Base-by-base conservation (phyloP, 2,888 invertebrate genomes). In the Craniophora ligustri region DNA sequence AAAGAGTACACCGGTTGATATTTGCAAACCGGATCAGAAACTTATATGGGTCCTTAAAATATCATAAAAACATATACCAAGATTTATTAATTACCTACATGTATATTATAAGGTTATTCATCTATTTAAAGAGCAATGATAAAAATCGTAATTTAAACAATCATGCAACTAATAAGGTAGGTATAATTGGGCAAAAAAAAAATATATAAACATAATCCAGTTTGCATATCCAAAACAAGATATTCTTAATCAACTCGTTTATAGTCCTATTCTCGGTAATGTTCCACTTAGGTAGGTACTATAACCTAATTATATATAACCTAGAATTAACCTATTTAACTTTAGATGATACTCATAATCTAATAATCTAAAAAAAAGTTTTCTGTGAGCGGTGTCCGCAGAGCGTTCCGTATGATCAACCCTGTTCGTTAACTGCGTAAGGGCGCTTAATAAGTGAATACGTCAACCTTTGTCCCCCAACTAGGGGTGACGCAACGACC, bases 1-100 rank as follows among this genome's bases (percentile, higher is more conserved):
- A 62, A 75, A 78, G 78, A 82, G 77, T 82, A 83, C 82, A 85
- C 87, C 78, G 81, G 89, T 89, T 91, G 89, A 81, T 89, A 89
- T 91, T 91, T 88, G 63, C 53, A 80, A 88, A 89, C 90, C 85
- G 84, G 88, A 76, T 78, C 65, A 57, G 55, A 70, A 55, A 69
- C 69, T 70, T 61, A 57, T 64, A 64, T 72, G 44, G 54, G 66
- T 75, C 74, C 67, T 60, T 72, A 65, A 60, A 55, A 71, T 61
- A 63, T 72, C 46, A 66, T 60, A 68, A 57, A 61, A 68, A 61
- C 58, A 57, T 48, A 53, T 32, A 51, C 14, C 14, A 44, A 45
- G 30, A 49, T 53, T 51, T 31, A 56, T 65, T 36, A 31, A 54
- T 59, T 21, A 41, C 15, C 3, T 48, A 18, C 18, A 39, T 34